phyloP scores from a whole-genome alignment of 2,797 vertebrate species.

The Sparus aurata region DNA sequence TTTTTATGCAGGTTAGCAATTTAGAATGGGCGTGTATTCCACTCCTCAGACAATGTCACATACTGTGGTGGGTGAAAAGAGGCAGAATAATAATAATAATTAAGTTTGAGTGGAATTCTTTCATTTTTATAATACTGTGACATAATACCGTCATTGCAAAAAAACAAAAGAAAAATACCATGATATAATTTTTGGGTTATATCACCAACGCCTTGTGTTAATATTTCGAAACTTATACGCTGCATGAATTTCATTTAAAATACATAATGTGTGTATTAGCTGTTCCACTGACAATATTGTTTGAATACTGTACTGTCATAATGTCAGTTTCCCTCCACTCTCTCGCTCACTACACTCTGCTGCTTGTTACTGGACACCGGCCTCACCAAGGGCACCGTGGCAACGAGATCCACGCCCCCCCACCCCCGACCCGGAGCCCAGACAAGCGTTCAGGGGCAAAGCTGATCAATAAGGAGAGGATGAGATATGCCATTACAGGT shows the following conservation, averaged over 20 bases:
- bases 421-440: constrained; percentile 71
- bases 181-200: too few species aligned
- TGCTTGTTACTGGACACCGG: constrained; percentile 79
- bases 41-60: too few species aligned
- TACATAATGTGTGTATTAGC: neutral
- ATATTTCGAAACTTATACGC: too few species aligned
- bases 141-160: too few species aligned
- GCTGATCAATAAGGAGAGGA: constrained; percentile 75
- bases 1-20: too few species aligned
- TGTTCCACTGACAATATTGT: constrained; percentile 24
- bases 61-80: too few species aligned
- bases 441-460: constrained; percentile 76
- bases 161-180: too few species aligned
- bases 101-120: too few species aligned
- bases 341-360: constrained; percentile 54
- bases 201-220: too few species aligned
- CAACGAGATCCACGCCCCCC: constrained; percentile 74
- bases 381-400: constrained; percentile 81
- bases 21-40: too few species aligned
- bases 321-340: constrained; percentile 26
- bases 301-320: constrained; percentile 41
- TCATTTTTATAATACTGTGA: too few species aligned
- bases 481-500: constrained; percentile 83
- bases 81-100: too few species aligned
- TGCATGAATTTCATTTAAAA: neutral